Conservation (phyloP, 2,888 invertebrate species). For the Pilophorus perplexus region DNA sequence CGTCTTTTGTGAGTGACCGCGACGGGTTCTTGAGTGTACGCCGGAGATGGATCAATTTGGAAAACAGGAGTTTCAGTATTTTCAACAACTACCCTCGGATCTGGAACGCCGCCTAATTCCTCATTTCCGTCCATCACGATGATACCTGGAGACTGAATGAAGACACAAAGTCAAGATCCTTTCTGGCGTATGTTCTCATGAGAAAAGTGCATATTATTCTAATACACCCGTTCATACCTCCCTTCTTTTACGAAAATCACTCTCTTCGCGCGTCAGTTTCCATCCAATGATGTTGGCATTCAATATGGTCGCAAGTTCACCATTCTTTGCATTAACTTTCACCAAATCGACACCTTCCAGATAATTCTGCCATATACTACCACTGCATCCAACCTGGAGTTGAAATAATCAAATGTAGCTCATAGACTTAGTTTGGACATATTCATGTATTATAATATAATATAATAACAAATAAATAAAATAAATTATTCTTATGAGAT, state of each 20-base stretch:
- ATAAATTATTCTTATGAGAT: no score
- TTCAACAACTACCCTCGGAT: conserved; percentile 39
- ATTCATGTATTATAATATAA: no score
- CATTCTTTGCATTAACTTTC: conserved; percentile 68
- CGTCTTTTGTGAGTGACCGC: conserved; percentile 21
- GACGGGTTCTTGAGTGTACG: conserved; percentile 13
- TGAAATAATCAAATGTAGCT: no score
- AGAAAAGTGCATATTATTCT: no score
- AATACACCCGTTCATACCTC: conserved; percentile 6
- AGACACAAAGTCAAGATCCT: background rate
- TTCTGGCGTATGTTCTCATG: no score
- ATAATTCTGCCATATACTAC: conserved; percentile 62
- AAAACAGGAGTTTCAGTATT: conserved; percentile 46
- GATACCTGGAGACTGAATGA: conserved; percentile 15
- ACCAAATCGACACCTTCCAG: conserved; percentile 59
- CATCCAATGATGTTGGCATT: conserved; percentile 70
- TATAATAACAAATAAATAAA: no score
- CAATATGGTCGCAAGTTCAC: conserved; percentile 66
- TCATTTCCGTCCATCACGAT: conserved; percentile 52
- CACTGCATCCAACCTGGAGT: conserved; percentile 71
- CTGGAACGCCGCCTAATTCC: conserved; percentile 51
- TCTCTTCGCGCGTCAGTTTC: conserved; percentile 57
- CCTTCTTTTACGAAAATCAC: conserved; percentile 33
- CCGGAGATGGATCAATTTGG: conserved; percentile 44
- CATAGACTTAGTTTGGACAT: no score